Conservation (phyloP, 2,888 invertebrate genomes). For the Pachycephus smyrnensis region DNA sequence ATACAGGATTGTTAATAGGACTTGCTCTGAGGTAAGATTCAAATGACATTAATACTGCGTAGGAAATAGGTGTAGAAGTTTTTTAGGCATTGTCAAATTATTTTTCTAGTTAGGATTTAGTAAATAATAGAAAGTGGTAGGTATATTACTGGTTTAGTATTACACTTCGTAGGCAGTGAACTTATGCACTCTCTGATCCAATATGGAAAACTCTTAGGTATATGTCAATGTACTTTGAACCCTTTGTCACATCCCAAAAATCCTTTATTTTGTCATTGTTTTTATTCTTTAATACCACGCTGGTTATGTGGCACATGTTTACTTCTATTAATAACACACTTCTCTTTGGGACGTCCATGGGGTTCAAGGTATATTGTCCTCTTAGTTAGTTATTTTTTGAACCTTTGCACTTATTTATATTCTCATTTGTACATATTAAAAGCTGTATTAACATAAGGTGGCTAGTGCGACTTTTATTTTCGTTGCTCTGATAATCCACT, state of each 20-base stretch:
- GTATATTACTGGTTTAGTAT: neutral
- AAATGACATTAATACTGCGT: conserved; percentile 1
- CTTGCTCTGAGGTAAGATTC: conserved; percentile 49
- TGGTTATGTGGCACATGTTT: conserved; percentile 17
- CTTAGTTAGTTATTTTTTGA: conserved; percentile 12
- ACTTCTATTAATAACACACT: conserved; percentile 15
- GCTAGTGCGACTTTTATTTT: neutral
- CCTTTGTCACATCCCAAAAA: conserved; percentile 30
- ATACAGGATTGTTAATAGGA: conserved; percentile 38
- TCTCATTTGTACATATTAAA: conserved; percentile 25
- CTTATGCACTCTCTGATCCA: conserved; percentile 18
- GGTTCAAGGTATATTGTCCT: conserved; percentile 42
- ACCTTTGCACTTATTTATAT: conserved; percentile 11
- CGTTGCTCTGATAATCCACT: conserved; percentile 1
- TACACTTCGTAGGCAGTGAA: conserved; percentile 9
- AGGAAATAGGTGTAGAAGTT: conserved; percentile 45
- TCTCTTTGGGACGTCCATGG: conserved; percentile 28
- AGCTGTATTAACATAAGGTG: conserved; percentile 30
- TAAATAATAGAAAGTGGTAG: neutral
- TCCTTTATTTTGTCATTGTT: conserved; percentile 24
- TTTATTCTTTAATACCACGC: conserved; percentile 2
- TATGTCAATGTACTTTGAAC: conserved; percentile 46
- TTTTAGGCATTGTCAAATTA: conserved; percentile 54
- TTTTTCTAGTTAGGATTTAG: conserved; percentile 29
- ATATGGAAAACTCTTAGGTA: conserved; percentile 3